A percentile compares a stretch with the other conserved stretches of the same genome.
Evolutionary conservation across 1,140 invertebrate genomes (phyloP).

Genomic region (Solen grandis): DNA sequence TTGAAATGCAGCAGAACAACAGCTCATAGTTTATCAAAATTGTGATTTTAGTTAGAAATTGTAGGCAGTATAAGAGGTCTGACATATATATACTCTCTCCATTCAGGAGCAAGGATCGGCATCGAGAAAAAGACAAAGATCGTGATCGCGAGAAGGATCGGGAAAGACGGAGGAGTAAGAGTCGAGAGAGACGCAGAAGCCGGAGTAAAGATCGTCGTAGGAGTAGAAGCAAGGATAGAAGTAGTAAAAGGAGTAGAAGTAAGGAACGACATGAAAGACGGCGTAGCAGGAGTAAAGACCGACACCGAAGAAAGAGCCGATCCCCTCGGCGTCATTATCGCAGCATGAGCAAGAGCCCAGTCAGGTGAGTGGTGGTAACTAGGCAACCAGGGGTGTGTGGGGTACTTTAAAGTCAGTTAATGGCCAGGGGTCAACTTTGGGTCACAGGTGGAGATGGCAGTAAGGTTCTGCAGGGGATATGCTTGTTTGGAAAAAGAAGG

Average conservation of each 20-base stretch:
- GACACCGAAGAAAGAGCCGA: slow-evolving; percentile 34
- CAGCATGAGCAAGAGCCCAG: slow-evolving; percentile 66
- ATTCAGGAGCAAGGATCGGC: slow-evolving; percentile 32
- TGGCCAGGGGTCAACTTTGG: no score
- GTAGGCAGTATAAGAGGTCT: no score
- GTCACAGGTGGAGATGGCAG: no score
- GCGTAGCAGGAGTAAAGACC: slow-evolving; percentile 42
- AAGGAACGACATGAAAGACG: slow-evolving; percentile 52
- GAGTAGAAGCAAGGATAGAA: slow-evolving; percentile 12
- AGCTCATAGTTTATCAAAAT: no score
- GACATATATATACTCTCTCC: not conserved
- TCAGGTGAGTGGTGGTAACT: slow-evolving; percentile 4
- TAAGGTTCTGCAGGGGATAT: no score
- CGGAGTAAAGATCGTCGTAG: slow-evolving; percentile 37
- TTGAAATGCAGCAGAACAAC: no score
- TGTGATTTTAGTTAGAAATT: no score
- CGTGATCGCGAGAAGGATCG: slow-evolving; percentile 47
- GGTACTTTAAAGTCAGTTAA: no score
- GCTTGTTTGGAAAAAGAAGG: no score
- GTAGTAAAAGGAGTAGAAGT: slow-evolving; percentile 48
- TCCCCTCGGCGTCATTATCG: slow-evolving; percentile 39
- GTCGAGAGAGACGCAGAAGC: not conserved
- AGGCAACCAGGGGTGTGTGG: no score
- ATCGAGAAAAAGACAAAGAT: slow-evolving; percentile 47
- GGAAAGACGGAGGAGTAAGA: slow-evolving; percentile 20